Percentiles rank a stretch among this genome's conserved stretches.
phyloP scores from a whole-genome alignment of 2,888 invertebrate species.

The Shargacucullia verbasci region DNA sequence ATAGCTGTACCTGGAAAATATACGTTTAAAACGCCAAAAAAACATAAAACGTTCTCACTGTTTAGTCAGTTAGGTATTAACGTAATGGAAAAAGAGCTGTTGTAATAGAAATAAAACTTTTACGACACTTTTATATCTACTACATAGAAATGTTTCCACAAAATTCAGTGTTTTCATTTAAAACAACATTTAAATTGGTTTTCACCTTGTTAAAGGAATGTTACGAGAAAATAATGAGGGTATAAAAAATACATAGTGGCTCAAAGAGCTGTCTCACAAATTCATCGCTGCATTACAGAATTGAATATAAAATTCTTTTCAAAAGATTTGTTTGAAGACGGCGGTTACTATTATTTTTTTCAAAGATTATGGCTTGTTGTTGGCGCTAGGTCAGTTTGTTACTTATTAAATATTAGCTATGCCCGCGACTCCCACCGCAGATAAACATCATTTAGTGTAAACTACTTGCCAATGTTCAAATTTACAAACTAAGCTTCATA shows the following conservation, averaged over 20 bases:
- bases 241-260: conserved; percentile 30
- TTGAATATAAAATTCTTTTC: conserved; percentile 20
- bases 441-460: no score
- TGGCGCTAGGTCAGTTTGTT: no score
- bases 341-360: conserved; percentile 3
- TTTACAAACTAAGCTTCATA: no score
- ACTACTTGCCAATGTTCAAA: no score
- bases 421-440: no score
- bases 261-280: conserved; percentile 17
- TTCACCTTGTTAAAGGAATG: conserved; percentile 31
- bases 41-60: conserved; percentile 49
- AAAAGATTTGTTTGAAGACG: conserved; percentile 14
- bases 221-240: conserved; percentile 42
- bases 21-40: conserved; percentile 42
- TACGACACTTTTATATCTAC: conserved; percentile 49
- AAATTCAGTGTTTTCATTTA: conserved; percentile 30
- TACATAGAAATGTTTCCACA: conserved; percentile 32
- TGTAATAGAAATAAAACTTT: conserved; percentile 58
- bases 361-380: no score
- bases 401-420: no score
- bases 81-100: conserved; percentile 53
- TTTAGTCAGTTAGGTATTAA: conserved; percentile 48
- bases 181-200: conserved; percentile 44
- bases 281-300: conserved; percentile 15
- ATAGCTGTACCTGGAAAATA: conserved; percentile 47